Percentiles rank a stretch among this genome's conserved stretches.
Conservation (phyloP, 2,113 vertebrate species). For the Thryonomys swinderianus region DNA sequence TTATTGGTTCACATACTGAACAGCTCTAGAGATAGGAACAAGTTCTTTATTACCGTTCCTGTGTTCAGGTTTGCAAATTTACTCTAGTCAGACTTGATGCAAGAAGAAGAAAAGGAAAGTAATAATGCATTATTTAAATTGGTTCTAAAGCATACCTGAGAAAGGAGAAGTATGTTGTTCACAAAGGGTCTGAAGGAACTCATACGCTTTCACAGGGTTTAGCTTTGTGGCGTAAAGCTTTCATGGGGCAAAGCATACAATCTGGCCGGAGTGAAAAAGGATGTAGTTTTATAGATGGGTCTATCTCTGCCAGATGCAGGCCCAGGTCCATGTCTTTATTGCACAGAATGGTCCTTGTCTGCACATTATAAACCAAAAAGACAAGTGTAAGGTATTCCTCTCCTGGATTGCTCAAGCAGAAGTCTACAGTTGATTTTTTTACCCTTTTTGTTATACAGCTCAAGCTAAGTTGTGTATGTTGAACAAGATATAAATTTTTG, state of each 20-base stretch:
- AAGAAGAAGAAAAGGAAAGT: background rate
- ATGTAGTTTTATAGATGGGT: background rate
- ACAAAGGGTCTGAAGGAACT: background rate
- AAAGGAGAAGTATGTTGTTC: background rate
- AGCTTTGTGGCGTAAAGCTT: background rate
- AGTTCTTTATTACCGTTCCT: background rate
- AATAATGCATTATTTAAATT: background rate
- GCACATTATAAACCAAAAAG: background rate
- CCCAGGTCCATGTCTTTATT: background rate
- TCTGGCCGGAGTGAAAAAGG: background rate
- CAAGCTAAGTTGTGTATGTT: background rate
- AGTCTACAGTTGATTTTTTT: background rate
- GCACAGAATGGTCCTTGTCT: background rate
- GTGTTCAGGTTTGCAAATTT: slow-evolving; percentile 19
- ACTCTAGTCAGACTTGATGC: background rate
- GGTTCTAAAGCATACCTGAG: background rate
- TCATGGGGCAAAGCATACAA: background rate
- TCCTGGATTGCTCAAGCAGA: background rate
- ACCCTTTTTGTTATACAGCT: background rate
- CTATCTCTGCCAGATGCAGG: background rate
- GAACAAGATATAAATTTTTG: background rate
- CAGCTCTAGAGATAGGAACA: background rate
- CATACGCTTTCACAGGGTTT: background rate
- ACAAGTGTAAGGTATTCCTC: background rate
- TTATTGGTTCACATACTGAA: background rate